These are phyloP conservation scores for Nansenia antarctica DNA, from an alignment of 2,113 vertebrate genomes.

Conservation along the genomic window DNA sequence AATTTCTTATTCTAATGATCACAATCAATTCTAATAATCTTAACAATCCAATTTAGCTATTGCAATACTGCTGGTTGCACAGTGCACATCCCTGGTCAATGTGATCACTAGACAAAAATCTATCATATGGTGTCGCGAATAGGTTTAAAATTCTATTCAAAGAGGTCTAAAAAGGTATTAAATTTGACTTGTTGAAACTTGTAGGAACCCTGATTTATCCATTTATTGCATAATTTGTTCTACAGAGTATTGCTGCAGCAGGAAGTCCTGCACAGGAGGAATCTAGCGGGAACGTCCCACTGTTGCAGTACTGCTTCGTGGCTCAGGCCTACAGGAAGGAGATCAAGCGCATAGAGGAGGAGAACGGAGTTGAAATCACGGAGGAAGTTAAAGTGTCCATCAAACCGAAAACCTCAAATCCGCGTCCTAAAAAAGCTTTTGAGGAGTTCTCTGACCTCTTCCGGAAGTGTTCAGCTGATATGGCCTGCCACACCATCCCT, in stretches of 20 bases:
- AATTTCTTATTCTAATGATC: not conserved
- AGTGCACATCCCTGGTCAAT: not conserved
- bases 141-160: no score
- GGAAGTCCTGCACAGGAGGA: not conserved
- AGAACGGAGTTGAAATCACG: slow-evolving; percentile 8
- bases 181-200: no score
- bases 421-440: not conserved
- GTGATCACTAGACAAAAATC: not conserved
- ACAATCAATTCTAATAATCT: not conserved
- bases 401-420: not conserved
- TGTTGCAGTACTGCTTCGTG: slow-evolving; percentile 48
- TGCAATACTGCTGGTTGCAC: not conserved
- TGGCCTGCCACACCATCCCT: accelerated
- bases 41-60: not conserved
- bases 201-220: no score
- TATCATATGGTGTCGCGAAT: no score
- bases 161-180: no score
- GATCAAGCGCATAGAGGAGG: slow-evolving; percentile 27
- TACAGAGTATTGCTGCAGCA: not conserved
- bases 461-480: accelerated
- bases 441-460: slow-evolving; percentile 24
- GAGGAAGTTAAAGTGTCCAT: slow-evolving; percentile 39
- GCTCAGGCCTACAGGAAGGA: slow-evolving; percentile 38
- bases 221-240: no score
- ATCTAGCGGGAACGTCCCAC: not conserved